These are phyloP conservation scores for Trematomus bernacchii DNA, from an alignment of 2,797 vertebrate genomes.

Conservation along the genomic window DNA sequence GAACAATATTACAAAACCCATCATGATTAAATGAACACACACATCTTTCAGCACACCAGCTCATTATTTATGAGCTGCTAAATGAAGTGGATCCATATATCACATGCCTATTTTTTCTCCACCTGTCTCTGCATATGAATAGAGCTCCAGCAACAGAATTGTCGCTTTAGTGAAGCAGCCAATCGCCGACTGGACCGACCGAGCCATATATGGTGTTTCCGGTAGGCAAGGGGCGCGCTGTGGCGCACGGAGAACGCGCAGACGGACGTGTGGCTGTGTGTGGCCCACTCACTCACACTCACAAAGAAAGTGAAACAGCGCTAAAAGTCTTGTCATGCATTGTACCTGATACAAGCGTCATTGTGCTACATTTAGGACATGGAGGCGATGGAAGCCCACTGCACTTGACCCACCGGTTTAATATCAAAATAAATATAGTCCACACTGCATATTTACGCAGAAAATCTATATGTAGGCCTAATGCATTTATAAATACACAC, in stretches of 20 bases:
- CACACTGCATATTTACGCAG: neutral
- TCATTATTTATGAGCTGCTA: constrained; percentile 36
- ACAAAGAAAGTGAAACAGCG: constrained; percentile 66
- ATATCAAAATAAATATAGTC: neutral
- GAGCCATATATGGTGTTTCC: constrained; percentile 86
- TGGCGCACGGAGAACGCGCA: constrained; percentile 48
- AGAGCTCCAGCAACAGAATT: constrained; percentile 73
- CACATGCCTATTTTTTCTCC: constrained; percentile 24
- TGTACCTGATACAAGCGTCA: constrained; percentile 56
- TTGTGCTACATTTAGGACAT: constrained; percentile 5
- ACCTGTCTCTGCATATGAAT: constrained; percentile 58
- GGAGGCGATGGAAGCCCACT: constrained; percentile 2
- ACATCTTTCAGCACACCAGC: neutral
- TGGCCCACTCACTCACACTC: constrained; percentile 59
- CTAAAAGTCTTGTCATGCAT: constrained; percentile 31
- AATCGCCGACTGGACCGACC: constrained; percentile 68
- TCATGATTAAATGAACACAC: constrained; percentile 19
- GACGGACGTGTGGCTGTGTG: constrained; percentile 40
- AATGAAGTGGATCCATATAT: constrained; percentile 30
- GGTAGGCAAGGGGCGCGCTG: constrained; percentile 43
- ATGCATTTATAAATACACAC: neutral
- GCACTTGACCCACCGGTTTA: constrained; percentile 13
- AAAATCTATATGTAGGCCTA: neutral
- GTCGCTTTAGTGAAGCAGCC: constrained; percentile 69
- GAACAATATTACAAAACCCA: neutral